Evolutionary conservation across 64 coral and sea anemone species (phyloP), one percentile per base, ranked within the genome.

Genomic region (Trachythela sp.): DNA sequence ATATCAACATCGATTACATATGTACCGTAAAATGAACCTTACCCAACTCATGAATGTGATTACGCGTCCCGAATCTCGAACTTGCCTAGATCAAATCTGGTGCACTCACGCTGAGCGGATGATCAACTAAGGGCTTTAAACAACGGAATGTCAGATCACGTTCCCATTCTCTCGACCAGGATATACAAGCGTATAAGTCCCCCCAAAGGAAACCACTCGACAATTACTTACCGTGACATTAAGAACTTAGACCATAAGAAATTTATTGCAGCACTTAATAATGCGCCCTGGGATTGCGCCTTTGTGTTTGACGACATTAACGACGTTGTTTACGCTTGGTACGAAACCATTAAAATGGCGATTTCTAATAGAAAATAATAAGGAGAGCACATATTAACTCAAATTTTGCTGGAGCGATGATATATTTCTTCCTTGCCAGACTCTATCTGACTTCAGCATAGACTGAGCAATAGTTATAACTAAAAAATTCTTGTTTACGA

Each of bases 1-100:
- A 94, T 80, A 77, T 89, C 64, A 93, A 93, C 75, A 83, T 89
- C 27, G 70, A 94, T 41, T 87, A 43, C 43, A 56, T 90, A 40
- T 37, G 13, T 34, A 34, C 45, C 35, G 77, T 87, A 58, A 75
- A 89, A 71, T 93, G 32, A 84, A 93, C 54, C 22, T 93, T 39
- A 40, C 31, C 26, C 87, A 89, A 77, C 80, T 89, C 58, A 39
- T 93, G 14, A 64, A 86, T 22, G 27, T 36, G 22, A 86, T 89
- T 70, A 93, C 92, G 24, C 84, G 92, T 13, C 92, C 87, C 0
- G 38, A 75, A 48, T 93, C 92, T 50, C 70, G 86, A 10, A 87
- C 84, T 22, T 89, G 92, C n/a, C 48, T 89, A 26, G 91, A 92
- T 39, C 91, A 92, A 40, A 93, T 89, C 75, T 93, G 85, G 92